Percentiles rank a stretch among this genome's conserved stretches.
Evolutionary conservation across 2,797 vertebrate species (phyloP).

Genomic region (Prunella strophiata): DNA sequence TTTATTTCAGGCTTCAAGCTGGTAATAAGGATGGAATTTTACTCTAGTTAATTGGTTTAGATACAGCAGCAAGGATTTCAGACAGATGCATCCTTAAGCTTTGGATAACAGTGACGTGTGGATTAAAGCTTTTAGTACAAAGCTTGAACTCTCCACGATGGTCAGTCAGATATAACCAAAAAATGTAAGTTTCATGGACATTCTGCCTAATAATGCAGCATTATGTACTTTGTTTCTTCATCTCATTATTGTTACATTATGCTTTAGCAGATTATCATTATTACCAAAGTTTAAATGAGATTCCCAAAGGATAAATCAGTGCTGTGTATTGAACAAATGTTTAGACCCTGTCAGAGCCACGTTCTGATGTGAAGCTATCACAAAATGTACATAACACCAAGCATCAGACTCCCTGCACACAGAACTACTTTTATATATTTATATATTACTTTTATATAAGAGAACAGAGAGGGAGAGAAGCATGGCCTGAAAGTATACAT

Average conservation of each 20-base stretch:
- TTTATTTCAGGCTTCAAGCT: constrained; percentile 29
- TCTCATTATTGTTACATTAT: not conserved
- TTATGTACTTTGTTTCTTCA: not conserved
- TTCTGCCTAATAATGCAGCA: not conserved
- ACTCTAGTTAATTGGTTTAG: constrained; percentile 68
- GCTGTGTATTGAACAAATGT: not conserved
- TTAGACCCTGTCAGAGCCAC: not conserved
- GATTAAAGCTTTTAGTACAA: not conserved
- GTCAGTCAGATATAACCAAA: not conserved
- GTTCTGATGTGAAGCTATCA: not conserved
- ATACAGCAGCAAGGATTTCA: constrained; percentile 42
- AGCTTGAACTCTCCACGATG: not conserved
- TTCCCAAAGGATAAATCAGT: not conserved
- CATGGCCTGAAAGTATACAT: not conserved
- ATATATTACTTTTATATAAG: not conserved
- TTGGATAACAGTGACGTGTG: not conserved
- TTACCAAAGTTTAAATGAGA: not conserved
- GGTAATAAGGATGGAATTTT: constrained; percentile 54
- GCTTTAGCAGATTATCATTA: not conserved
- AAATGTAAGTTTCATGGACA: not conserved
- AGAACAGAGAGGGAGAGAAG: not conserved
- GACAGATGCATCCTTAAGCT: constrained; percentile 34
- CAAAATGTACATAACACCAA: not conserved
- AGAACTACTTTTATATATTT: not conserved
- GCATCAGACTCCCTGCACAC: not conserved